Base-by-base conservation (phyloP, 2,113 vertebrate genomes). In the Condylura cristata region DNA sequence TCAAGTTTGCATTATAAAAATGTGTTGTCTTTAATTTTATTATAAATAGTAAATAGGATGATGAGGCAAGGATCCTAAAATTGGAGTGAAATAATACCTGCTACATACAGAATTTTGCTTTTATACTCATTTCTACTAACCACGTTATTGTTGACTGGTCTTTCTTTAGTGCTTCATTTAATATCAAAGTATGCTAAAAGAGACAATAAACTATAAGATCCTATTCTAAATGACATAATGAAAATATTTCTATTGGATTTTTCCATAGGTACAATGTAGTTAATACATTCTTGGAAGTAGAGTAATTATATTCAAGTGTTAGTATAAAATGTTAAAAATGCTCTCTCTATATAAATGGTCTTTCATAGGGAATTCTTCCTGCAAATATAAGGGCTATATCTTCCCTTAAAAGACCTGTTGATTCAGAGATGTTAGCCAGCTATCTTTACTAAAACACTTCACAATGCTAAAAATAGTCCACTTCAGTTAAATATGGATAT, bases 391-490 rank as follows among this genome's bases (percentile, higher is more conserved):
- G 61, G 74, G 1, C 81, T 65, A 7, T 41, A 91, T 97, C 96
- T 96, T 97, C 96, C 74, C 96, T 97, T 95, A 91, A 97, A 97
- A 97, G 97, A 97, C 97, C 98, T 97, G 95, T 98, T 98, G 96
- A 98, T 97, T 98, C 93, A 96, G 95, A 97, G 93, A 97, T 96
- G 97, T 97, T 98, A 98, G 97, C 97, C 97, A 97, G 95, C 97
- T 97, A 97, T 97, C 97, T 97, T 97, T 96, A 96, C 96, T 96
- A 92, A 97, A 98, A 96, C 97, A 97, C 97, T 98, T 96, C 26
- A 13, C 97, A 96, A 96, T 95, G 95, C 97, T 98, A 98, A 98
- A 98, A 98, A 98, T 98, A 97, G 96, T 97, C 96, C 89, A 96
- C 96, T 97, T 95, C 96, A 97, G 98, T 97, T 98, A 98, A 97